These are phyloP conservation scores for Acropora tenuis DNA, from an alignment of 64 coral and sea anemone species.

Conservation along the genomic window DNA sequence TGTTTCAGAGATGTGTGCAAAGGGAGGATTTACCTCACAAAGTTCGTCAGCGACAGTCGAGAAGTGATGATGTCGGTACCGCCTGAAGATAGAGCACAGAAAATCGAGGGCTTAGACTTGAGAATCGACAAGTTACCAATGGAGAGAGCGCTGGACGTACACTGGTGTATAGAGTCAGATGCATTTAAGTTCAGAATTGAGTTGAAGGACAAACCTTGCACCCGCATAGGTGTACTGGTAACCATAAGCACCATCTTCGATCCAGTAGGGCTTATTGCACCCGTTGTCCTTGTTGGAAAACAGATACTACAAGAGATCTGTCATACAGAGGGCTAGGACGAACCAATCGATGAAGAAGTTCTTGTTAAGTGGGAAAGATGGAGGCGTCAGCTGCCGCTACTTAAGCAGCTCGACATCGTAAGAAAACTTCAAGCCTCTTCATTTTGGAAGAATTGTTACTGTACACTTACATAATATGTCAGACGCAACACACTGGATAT, in stretches of 20 bases:
- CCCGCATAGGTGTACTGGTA: conserved; percentile 30
- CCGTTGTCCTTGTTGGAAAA: no score
- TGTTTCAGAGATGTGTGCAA: conserved; percentile 41
- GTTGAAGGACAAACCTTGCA: conserved; percentile 39
- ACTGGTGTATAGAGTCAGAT: conserved; percentile 65
- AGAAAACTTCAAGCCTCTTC: no score
- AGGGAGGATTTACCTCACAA: conserved; percentile 45
- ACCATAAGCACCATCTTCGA: no score
- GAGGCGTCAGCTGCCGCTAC: no score
- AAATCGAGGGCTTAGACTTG: conserved; percentile 39
- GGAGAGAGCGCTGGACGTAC: conserved; percentile 35
- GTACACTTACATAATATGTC: conserved; percentile 53
- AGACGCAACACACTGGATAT: conserved; percentile 47
- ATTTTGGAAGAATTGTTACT: no score
- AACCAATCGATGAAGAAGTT: conserved; percentile 4
- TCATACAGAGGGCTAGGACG: conserved; percentile 34
- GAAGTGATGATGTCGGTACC: conserved; percentile 40
- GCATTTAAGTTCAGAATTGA: conserved; percentile 54
- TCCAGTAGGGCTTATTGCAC: no score
- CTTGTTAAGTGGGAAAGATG: conserved; percentile 48
- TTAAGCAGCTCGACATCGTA: no score
- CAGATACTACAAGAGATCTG: no score
- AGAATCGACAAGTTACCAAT: conserved; percentile 39
- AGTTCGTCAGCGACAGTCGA: conserved; percentile 55
- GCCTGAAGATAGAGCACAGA: conserved; percentile 26